Evolutionary conservation across 2,888 invertebrate genomes (phyloP).

Genomic region (Octonoba sinensis): DNA sequence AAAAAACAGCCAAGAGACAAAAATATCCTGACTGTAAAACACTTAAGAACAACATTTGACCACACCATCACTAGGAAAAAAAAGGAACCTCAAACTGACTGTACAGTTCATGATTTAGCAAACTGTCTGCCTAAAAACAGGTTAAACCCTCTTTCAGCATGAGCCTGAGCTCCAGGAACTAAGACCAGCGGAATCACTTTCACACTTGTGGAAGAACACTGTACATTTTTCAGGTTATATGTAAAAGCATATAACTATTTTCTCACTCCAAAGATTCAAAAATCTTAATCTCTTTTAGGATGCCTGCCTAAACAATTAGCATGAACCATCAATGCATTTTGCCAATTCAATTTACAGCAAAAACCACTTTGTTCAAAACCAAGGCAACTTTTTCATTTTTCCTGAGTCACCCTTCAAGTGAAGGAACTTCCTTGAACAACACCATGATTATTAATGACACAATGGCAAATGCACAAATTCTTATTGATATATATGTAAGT

Average conservation of each 20-base stretch:
- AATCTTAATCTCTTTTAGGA: no score
- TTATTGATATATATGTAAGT: constrained; percentile 42
- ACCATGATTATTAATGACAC: constrained; percentile 33
- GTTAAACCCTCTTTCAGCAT: constrained; percentile 31
- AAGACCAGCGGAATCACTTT: constrained; percentile 53
- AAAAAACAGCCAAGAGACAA: constrained; percentile 49
- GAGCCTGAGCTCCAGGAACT: constrained; percentile 54
- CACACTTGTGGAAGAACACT: constrained; percentile 27
- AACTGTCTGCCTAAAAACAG: constrained; percentile 41
- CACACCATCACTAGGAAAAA: constrained; percentile 48
- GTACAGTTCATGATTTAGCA: constrained; percentile 39
- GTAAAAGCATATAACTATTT: constrained; percentile 13
- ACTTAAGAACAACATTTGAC: constrained; percentile 31
- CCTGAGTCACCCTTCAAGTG: constrained; percentile 48
- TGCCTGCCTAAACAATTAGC: constrained; percentile 23
- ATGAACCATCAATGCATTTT: constrained; percentile 40
- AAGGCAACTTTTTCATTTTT: constrained; percentile 53
- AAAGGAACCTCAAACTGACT: constrained; percentile 61
- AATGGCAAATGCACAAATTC: constrained; percentile 55
- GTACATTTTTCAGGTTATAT: constrained; percentile 18
- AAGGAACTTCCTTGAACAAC: constrained; percentile 38
- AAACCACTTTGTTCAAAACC: constrained; percentile 49
- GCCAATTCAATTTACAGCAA: constrained; percentile 31
- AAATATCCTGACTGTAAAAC: constrained; percentile 40
- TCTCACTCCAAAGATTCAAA: constrained; percentile 19